Evolutionary conservation across 2,797 vertebrate species (phyloP).

Genomic region (Chaetodon trifasciatus): DNA sequence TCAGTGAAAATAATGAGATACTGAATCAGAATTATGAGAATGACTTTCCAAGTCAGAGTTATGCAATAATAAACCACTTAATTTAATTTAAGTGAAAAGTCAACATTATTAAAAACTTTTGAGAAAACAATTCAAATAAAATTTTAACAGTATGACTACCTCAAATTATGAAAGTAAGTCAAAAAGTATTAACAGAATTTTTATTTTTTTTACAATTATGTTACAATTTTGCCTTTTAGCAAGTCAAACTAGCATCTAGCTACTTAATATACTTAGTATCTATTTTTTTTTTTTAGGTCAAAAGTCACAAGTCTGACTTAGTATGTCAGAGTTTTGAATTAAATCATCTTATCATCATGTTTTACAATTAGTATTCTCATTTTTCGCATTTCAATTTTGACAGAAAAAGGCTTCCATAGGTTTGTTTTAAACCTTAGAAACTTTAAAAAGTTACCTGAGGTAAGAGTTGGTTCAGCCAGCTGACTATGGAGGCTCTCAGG

Average conservation of each 20-base stretch:
- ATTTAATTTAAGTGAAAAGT: not conserved
- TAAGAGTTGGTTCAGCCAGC: slow-evolving; percentile 87
- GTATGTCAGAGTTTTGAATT: not conserved
- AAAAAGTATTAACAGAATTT: not conserved
- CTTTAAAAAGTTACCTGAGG: slow-evolving; percentile 85
- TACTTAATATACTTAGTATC: no score
- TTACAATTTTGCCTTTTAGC: not conserved
- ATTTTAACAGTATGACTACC: no score
- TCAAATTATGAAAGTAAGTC: not conserved
- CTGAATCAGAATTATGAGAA: not conserved
- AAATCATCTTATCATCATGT: not conserved
- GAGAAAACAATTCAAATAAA: no score
- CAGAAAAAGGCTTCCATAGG: not conserved
- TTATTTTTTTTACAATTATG: not conserved
- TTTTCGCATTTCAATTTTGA: not conserved
- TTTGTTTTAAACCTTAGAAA: no score
- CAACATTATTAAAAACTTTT: no score
- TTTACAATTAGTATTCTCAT: not conserved
- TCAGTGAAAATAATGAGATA: not conserved
- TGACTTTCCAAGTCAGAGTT: not conserved
- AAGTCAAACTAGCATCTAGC: not conserved
- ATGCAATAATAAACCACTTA: not conserved
- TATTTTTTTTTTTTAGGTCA: no score
- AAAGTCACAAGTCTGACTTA: not conserved
- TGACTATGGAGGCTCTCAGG: slow-evolving; percentile 83